A percentile compares a stretch with the other conserved stretches of the same genome.
phyloP scores from a whole-genome alignment of 2,113 vertebrate genomes.

The Paracanthobrama guichenoti region DNA sequence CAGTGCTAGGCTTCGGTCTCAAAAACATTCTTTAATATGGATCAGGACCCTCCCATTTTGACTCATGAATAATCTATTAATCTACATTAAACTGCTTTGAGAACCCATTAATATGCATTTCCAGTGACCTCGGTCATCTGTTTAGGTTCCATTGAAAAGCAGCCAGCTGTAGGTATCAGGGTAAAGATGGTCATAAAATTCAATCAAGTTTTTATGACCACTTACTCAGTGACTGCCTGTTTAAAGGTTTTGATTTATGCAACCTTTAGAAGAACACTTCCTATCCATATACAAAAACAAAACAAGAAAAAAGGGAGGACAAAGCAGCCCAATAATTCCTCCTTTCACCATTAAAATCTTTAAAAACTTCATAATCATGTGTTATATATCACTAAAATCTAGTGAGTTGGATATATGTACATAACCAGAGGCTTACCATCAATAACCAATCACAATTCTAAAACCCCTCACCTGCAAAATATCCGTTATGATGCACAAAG shows the following conservation, averaged over 20 bases:
- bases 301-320: background rate
- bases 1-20: slow-evolving; percentile 38
- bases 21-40: slow-evolving; percentile 61
- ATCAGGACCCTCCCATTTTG: slow-evolving; percentile 62
- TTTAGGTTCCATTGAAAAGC: slow-evolving; percentile 65
- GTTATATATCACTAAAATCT: background rate
- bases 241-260: slow-evolving; percentile 30
- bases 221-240: background rate
- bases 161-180: slow-evolving; percentile 68
- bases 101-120: slow-evolving; percentile 62
- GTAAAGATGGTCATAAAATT: slow-evolving; percentile 73
- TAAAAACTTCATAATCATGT: background rate
- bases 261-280: background rate
- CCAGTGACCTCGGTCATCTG: slow-evolving; percentile 70
- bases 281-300: background rate
- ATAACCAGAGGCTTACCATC: background rate
- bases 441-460: background rate
- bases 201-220: slow-evolving; percentile 63
- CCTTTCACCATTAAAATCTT: background rate
- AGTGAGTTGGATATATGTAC: background rate
- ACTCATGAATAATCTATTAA: slow-evolving; percentile 67
- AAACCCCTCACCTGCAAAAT: background rate
- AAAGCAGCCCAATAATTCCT: background rate
- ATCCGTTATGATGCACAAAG: background rate
- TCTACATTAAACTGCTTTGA: slow-evolving; percentile 74